A percentile compares a stretch with the other conserved stretches of the same genome.
phyloP scores from a whole-genome alignment of 2,797 vertebrate species.

The Heterohyrax brucei region DNA sequence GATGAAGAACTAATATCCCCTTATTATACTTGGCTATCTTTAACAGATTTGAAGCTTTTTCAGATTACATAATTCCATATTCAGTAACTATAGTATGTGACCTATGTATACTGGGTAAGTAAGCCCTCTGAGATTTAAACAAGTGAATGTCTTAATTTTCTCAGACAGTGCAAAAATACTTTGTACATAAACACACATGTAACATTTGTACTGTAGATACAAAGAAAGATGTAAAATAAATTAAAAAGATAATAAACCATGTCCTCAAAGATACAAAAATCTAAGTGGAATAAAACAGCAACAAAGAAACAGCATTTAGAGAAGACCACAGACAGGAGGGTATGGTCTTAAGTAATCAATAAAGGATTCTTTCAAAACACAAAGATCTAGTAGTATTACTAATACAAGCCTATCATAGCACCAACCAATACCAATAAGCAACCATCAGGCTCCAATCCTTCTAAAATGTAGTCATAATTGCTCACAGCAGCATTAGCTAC shows the following conservation, averaged over 20 bases:
- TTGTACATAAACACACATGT: not conserved
- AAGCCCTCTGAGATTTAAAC: slow-evolving; percentile 13
- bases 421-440: slow-evolving; percentile 29
- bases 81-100: not conserved
- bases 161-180: slow-evolving; percentile 36
- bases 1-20: slow-evolving; percentile 31
- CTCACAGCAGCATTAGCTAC: not conserved
- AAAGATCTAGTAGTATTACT: slow-evolving; percentile 26
- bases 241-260: not conserved
- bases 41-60: slow-evolving; percentile 57
- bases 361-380: slow-evolving; percentile 10
- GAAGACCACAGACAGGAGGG: not conserved
- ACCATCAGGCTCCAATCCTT: slow-evolving; percentile 27
- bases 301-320: slow-evolving; percentile 31
- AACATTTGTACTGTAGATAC: slow-evolving; percentile 32
- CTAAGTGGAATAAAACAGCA: slow-evolving; percentile 6
- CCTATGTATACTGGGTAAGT: slow-evolving; percentile 8
- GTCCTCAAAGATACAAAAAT: slow-evolving; percentile 15
- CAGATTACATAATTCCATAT: slow-evolving; percentile 43
- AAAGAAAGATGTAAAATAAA: slow-evolving; percentile 55
- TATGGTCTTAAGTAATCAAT: slow-evolving; percentile 31
- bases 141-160: not conserved
- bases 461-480: slow-evolving; percentile 60
- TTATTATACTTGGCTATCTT: slow-evolving; percentile 34
- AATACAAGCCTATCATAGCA: slow-evolving; percentile 55